Base-by-base conservation (phyloP, 2,113 vertebrate species). In the Paratilapia polleni region DNA sequence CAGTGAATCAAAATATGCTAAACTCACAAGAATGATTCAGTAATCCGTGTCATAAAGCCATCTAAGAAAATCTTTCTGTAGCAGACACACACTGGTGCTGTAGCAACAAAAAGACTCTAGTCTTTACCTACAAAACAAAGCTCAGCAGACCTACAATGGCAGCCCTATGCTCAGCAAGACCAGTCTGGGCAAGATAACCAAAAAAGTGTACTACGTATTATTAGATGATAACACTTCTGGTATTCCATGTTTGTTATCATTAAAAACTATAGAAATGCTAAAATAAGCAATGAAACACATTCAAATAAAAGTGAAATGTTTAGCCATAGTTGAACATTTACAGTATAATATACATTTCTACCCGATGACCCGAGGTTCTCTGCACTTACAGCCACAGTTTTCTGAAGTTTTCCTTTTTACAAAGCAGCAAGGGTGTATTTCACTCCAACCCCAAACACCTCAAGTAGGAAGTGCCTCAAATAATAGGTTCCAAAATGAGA, bases 71-170 rank as follows among this genome's bases (percentile, higher is more conserved):
- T 62, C 34, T 84, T 34, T 57, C 19, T 66, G 57, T 20, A 83
- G 64, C 24, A 78, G 78, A 77, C 20, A 62, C 22, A 77, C 47
- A 17, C 24, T 73, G 24, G 9, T 26, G 38, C 64, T 74, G 47
- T 28, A 79, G 70, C 61, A 79, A 61, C 58, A 78, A 80, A 79
- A 77, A 12, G 26, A 64, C 78, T 34, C 85, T 82, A 81, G 36
- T 90, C 62, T 82, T 8, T 49, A 81, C 17, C 17, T 73, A 3
- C 9, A 77, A 85, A 89, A 78, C 41, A 77, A 58, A 52, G 66
- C 70, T 89, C 81, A 3, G 78, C 80, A 84, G 34, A 76, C 5
- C 43, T 15, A 47, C 14, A 47, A 5, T 47, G 13, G 14, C 14
- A 41, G 38, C 38, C 38, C 38, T 12, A 12, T 12, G 38, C 77